Evolutionary conservation across 2,888 invertebrate species (phyloP).

Genomic region (Atherix ibis): DNA sequence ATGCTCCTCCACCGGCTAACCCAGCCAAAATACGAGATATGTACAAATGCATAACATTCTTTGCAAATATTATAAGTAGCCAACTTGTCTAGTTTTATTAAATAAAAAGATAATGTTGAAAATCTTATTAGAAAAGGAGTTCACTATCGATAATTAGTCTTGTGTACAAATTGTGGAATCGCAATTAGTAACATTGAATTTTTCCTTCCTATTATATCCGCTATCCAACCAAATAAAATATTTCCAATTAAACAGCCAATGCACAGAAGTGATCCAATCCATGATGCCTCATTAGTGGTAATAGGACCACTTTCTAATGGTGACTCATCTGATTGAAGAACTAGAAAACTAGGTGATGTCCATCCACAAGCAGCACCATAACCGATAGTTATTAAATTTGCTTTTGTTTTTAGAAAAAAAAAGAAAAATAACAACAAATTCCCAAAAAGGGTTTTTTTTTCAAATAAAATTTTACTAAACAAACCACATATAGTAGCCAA

Average conservation of each 20-base stretch:
- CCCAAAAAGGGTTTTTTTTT: background rate
- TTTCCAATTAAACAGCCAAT: constrained; percentile 25
- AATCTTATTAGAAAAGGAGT: background rate
- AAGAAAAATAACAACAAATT: background rate
- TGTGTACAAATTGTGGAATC: constrained; percentile 22
- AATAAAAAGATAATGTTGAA: background rate
- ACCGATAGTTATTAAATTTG: constrained; percentile 22
- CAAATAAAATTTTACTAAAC: background rate
- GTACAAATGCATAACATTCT: constrained; percentile 4
- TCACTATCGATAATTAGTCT: background rate
- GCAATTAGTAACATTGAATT: constrained; percentile 18
- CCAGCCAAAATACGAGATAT: constrained; percentile 7
- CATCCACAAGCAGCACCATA: constrained; percentile 27
- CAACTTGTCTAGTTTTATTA: constrained; percentile 6
- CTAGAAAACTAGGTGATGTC: constrained; percentile 25
- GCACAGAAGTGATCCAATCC: constrained; percentile 26
- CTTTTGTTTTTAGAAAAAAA: constrained; percentile 16
- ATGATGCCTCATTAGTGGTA: constrained; percentile 22
- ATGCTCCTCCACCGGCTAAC: constrained; percentile 7
- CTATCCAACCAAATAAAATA: constrained; percentile 23
- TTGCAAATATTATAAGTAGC: constrained; percentile 8
- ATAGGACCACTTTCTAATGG: constrained; percentile 24
- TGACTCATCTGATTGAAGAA: constrained; percentile 19
- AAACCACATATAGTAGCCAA: constrained; percentile 8
- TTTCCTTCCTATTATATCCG: constrained; percentile 24